These are phyloP conservation scores for Malaclemys terrapin DNA, from an alignment of 2,113 vertebrate species.

Conservation along the genomic window DNA sequence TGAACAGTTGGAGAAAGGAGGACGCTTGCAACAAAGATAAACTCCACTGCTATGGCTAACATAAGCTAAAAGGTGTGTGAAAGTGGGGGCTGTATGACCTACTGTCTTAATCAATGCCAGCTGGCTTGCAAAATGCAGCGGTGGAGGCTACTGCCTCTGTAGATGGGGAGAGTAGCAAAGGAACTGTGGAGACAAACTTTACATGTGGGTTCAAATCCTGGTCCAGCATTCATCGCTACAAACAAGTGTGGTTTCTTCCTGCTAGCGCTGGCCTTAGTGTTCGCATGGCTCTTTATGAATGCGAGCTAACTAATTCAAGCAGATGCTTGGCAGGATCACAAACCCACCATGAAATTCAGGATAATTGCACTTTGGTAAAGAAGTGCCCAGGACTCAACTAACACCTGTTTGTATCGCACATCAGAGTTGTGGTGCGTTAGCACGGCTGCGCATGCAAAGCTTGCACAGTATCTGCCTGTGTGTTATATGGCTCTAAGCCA, in stretches of 20 bases:
- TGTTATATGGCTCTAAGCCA: neutral
- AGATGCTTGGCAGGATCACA: conserved; percentile 53
- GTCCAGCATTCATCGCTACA: conserved; percentile 17
- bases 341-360: conserved; percentile 50
- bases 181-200: neutral
- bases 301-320: conserved; percentile 30
- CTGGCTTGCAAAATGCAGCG: neutral
- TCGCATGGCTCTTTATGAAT: neutral
- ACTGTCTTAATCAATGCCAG: fast-evolving
- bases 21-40: neutral
- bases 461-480: neutral
- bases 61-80: neutral
- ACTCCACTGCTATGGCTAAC: neutral
- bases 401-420: conserved; percentile 3
- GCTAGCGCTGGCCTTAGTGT: fast-evolving
- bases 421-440: neutral
- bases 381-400: conserved; percentile 27
- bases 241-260: conserved; percentile 34
- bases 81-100: neutral
- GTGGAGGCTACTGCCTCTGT: neutral
- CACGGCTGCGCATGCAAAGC: neutral
- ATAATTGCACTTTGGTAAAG: conserved; percentile 35
- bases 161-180: neutral
- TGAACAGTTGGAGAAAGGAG: neutral
- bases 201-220: neutral